These are phyloP conservation scores for Adineta ricciae DNA, from an alignment of 2,888 invertebrate genomes.

Conservation along the genomic window DNA sequence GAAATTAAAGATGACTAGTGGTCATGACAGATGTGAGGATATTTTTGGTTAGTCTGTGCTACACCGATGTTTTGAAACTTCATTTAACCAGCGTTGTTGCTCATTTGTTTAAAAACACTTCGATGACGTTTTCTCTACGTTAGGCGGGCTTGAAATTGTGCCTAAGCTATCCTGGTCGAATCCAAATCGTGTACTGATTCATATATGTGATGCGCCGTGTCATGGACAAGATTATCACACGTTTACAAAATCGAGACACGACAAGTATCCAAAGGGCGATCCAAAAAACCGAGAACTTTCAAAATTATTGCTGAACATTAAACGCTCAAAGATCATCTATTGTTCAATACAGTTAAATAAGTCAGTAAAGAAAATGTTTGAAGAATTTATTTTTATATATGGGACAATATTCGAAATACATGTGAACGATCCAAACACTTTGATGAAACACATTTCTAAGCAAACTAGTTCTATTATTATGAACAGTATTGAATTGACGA, in stretches of 20 bases:
- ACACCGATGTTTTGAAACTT: too few species aligned
- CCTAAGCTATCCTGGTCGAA: background rate
- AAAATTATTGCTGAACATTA: background rate
- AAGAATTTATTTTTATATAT: background rate
- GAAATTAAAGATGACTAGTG: background rate
- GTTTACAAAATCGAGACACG: background rate
- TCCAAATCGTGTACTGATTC: constrained; percentile 22
- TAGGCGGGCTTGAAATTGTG: background rate
- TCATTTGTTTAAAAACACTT: too few species aligned
- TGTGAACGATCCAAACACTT: background rate
- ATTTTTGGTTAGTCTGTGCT: background rate
- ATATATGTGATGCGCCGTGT: constrained; percentile 30
- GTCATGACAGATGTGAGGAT: constrained; percentile 7
- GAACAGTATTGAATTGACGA: background rate
- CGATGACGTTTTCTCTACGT: background rate
- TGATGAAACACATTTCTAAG: background rate
- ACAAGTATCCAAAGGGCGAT: background rate
- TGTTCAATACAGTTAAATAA: background rate
- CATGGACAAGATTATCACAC: constrained; percentile 27
- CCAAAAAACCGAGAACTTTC: background rate
- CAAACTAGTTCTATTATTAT: background rate
- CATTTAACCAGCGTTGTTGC: too few species aligned
- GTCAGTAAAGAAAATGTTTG: background rate
- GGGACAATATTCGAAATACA: background rate
- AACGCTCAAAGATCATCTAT: background rate